Conservation (phyloP, 2,113 vertebrate genomes). For the Rana temporaria region DNA sequence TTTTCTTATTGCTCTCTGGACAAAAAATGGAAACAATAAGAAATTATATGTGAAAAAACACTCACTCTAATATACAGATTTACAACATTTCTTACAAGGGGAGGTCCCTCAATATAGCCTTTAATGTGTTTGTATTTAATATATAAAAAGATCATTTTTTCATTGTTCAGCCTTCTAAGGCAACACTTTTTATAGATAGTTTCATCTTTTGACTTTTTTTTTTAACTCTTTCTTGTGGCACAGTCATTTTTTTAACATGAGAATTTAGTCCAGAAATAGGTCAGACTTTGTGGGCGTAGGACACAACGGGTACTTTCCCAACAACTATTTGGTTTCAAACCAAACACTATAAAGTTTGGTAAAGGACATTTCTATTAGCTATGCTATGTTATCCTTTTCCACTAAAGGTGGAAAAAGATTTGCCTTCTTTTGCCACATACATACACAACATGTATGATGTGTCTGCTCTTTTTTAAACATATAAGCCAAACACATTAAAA, state of each 20-base stretch:
- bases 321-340: too few relatives aligned
- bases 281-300: neutral
- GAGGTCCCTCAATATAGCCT: neutral
- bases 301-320: too few relatives aligned
- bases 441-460: too few relatives aligned
- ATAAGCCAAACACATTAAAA: too few relatives aligned
- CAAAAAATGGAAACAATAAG: constrained; percentile 32
- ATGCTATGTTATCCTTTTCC: too few relatives aligned
- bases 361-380: too few relatives aligned
- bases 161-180: too few relatives aligned
- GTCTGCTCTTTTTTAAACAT: too few relatives aligned
- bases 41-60: neutral
- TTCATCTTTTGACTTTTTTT: neutral
- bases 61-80: neutral
- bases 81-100: neutral
- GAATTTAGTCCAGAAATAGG: neutral
- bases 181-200: neutral
- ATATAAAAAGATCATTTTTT: neutral
- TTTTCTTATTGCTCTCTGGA: constrained; percentile 79
- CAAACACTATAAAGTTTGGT: too few relatives aligned
- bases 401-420: too few relatives aligned
- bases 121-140: neutral
- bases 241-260: neutral
- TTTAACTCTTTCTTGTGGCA: neutral
- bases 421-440: too few relatives aligned